phyloP scores from a whole-genome alignment of 1,140 invertebrate species.

The Zelostemma sp. region DNA sequence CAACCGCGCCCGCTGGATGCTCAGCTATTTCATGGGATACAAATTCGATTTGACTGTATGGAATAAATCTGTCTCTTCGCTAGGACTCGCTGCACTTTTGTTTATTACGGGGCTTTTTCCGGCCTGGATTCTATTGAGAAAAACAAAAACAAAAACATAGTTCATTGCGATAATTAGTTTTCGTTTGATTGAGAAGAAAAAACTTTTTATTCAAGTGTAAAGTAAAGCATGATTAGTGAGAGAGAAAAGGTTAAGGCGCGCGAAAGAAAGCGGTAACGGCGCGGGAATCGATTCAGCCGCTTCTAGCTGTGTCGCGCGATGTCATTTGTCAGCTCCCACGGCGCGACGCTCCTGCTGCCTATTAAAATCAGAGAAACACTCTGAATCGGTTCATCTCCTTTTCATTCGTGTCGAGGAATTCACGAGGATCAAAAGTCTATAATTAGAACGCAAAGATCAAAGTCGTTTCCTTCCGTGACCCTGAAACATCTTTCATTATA shows the following conservation, averaged over 20 bases:
- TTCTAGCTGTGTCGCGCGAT: conserved; percentile 46
- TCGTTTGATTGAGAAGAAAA: no score
- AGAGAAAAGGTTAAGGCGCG: conserved; percentile 39
- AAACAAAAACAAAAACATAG: no score
- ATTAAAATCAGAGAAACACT: conserved; percentile 37
- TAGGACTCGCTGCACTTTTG: conserved; percentile 11
- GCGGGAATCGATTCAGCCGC: conserved; percentile 58
- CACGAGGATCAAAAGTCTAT: conserved; percentile 28
- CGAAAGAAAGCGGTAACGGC: conserved; percentile 44
- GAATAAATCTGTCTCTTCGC: no score
- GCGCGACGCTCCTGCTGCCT: conserved; percentile 46
- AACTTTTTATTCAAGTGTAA: conserved; percentile 26
- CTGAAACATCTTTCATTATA: no score
- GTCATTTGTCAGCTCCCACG: conserved; percentile 61
- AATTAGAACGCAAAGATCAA: conserved; percentile 37
- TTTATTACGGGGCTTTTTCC: conserved; percentile 12
- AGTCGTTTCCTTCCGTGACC: no score
- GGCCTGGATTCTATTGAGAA: no score
- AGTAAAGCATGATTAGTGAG: conserved; percentile 33
- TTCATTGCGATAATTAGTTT: no score
- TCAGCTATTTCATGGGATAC: neutral
- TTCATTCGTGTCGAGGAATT: conserved; percentile 39
- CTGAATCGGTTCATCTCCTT: conserved; percentile 43
- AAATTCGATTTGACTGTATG: neutral
- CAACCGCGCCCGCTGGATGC: neutral